These are phyloP conservation scores for Spatula clypeata DNA, from an alignment of 2,797 vertebrate species.

Conservation along the genomic window DNA sequence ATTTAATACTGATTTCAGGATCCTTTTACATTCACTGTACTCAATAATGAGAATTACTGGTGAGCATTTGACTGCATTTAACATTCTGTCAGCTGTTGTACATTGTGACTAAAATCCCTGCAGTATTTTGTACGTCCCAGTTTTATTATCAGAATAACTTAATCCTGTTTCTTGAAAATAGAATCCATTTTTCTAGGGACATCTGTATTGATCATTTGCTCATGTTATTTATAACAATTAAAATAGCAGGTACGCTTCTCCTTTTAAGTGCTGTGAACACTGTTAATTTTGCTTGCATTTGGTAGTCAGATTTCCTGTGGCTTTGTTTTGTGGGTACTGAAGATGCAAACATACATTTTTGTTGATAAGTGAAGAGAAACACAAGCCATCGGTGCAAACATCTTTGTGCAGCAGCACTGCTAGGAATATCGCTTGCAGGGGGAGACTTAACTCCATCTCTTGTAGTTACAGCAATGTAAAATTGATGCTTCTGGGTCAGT, in stretches of 20 bases:
- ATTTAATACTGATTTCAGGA: constrained; percentile 28
- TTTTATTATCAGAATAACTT: constrained; percentile 16
- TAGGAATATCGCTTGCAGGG: not conserved
- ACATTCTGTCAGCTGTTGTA: not conserved
- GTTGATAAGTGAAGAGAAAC: not conserved
- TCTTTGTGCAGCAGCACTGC: not conserved
- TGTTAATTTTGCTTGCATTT: constrained; percentile 39
- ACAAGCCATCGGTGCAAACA: not conserved
- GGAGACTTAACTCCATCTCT: not conserved
- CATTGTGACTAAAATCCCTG: not conserved
- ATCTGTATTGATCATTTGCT: not conserved
- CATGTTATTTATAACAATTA: constrained; percentile 16
- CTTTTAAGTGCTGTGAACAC: not conserved
- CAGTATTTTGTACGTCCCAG: not conserved
- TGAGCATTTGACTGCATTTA: constrained; percentile 1
- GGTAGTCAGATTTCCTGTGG: constrained; percentile 24
- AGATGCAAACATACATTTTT: not conserved
- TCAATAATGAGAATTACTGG: not conserved
- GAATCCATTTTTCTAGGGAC: constrained; percentile 3
- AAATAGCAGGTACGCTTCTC: constrained; percentile 10
- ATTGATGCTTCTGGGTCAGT: constrained; percentile 62
- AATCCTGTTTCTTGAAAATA: not conserved
- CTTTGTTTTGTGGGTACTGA: not conserved
- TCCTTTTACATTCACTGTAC: constrained; percentile 23
- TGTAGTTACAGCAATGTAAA: constrained; percentile 22